phyloP scores from a whole-genome alignment of 2,888 invertebrate genomes.

The Steinernema hermaphroditum region DNA sequence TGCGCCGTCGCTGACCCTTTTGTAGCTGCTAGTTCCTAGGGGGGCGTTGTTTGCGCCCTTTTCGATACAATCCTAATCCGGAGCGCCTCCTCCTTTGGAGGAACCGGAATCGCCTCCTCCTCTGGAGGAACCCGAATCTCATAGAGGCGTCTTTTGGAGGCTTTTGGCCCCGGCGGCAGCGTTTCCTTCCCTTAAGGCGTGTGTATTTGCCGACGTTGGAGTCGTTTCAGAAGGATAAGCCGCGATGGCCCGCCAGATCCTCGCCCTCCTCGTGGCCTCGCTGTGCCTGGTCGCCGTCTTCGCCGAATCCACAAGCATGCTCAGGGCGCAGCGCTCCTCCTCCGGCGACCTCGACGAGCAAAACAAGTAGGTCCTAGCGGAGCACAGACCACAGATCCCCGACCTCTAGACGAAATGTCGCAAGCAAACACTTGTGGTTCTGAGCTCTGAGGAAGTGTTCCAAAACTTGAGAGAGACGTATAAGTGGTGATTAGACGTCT shows the following conservation, averaged over 20 bases:
- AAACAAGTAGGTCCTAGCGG: background rate
- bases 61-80: no score
- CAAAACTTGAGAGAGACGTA: background rate
- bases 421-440: background rate
- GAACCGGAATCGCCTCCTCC: no score
- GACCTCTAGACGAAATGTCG: background rate
- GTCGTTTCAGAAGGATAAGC: conserved; percentile 3
- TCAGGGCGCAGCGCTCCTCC: background rate
- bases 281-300: background rate
- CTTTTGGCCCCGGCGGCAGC: no score
- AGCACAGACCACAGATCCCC: no score
- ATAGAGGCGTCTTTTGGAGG: no score
- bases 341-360: background rate
- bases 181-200: no score
- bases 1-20: no score
- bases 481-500: background rate
- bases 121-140: no score
- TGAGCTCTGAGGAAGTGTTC: background rate
- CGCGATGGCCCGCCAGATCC: background rate
- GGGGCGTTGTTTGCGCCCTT: no score
- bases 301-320: background rate
- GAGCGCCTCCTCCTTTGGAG: no score
- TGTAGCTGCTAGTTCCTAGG: no score
- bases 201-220: no score
- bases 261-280: background rate